Percentiles rank a stretch among this genome's conserved stretches.
These are phyloP conservation scores for Yponomeuta evonymella DNA, from an alignment of 2,888 invertebrate species.

Conservation along the genomic window DNA sequence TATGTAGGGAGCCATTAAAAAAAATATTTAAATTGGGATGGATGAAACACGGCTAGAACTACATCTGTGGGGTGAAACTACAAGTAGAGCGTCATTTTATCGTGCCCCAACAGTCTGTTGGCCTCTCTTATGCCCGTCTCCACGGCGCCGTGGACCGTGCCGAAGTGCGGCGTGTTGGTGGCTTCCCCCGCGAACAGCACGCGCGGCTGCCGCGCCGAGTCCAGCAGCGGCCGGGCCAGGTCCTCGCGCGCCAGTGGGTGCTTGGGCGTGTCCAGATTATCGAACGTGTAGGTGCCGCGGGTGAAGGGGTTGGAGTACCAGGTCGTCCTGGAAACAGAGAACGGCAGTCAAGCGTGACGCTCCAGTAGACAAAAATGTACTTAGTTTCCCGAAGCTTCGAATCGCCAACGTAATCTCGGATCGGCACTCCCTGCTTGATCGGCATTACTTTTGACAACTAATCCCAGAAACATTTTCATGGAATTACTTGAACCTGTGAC, in stretches of 20 bases:
- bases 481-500: no score
- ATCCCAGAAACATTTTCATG: no score
- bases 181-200: slow-evolving; percentile 65
- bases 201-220: slow-evolving; percentile 40
- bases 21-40: no score
- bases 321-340: slow-evolving; percentile 62
- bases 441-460: no score
- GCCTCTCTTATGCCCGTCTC: slow-evolving; percentile 78
- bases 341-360: no score
- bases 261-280: slow-evolving; percentile 61
- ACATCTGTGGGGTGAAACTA: no score
- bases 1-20: no score
- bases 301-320: slow-evolving; percentile 80
- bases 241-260: slow-evolving; percentile 54
- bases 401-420: no score
- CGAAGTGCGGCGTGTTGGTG: slow-evolving; percentile 70
- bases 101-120: slow-evolving; percentile 44
- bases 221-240: slow-evolving; percentile 68
- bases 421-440: no score
- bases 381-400: no score
- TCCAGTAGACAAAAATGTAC: no score
- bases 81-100: not conserved
- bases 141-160: slow-evolving; percentile 79
- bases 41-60: no score
- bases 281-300: slow-evolving; percentile 79